phyloP scores from a whole-genome alignment of 2,888 invertebrate genomes.

The Heliconius sara region DNA sequence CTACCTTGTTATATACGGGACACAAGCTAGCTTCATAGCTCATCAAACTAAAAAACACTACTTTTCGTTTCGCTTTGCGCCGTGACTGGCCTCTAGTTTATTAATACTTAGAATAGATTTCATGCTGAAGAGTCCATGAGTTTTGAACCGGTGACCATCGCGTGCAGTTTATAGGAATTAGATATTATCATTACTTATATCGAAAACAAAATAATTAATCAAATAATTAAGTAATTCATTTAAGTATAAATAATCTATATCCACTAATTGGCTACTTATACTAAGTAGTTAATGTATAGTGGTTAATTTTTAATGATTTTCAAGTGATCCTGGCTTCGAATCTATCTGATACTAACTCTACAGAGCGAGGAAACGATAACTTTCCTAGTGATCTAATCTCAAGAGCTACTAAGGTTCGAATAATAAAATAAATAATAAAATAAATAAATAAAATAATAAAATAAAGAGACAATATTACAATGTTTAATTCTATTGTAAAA shows the following conservation, averaged over 20 bases:
- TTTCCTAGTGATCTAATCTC: too few relatives aligned
- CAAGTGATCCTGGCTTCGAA: background rate
- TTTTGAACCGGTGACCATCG: background rate
- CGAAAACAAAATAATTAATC: background rate
- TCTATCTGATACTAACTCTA: background rate
- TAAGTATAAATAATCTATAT: background rate
- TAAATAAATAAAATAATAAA: too few relatives aligned
- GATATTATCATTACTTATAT: background rate
- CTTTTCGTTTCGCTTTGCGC: too few relatives aligned
- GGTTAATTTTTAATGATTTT: background rate
- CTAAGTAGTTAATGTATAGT: background rate
- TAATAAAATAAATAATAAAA: too few relatives aligned
- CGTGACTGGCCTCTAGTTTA: too few relatives aligned
- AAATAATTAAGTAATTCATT: background rate
- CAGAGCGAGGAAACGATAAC: too few relatives aligned
- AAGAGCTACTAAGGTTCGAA: too few relatives aligned
- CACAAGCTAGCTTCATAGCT: too few relatives aligned
- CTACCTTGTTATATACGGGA: background rate
- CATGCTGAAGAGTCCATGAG: background rate
- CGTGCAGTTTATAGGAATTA: background rate
- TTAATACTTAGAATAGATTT: background rate
- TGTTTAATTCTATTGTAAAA: too few relatives aligned
- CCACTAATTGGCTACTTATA: background rate
- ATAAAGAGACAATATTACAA: too few relatives aligned
- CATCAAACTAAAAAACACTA: too few relatives aligned